Conservation (phyloP, 2,888 invertebrate genomes). For the Drosophila birchii region DNA sequence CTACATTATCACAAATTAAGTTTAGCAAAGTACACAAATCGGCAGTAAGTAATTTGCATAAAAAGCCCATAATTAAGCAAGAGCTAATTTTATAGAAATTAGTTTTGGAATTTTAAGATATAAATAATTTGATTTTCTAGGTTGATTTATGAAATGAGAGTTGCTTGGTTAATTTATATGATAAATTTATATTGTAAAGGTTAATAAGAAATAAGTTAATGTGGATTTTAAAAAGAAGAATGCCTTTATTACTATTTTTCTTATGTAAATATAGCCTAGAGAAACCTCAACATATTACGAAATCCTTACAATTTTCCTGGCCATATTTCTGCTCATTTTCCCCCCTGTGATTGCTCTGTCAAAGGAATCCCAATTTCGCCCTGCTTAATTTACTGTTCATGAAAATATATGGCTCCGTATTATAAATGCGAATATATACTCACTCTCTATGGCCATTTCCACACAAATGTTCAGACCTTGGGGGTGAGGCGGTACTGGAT, state of each 20-base stretch:
- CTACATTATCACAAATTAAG: not conserved
- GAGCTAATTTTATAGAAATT: not conserved
- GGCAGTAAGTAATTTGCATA: constrained; percentile 38
- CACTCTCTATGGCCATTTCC: constrained; percentile 45
- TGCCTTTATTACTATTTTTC: no score
- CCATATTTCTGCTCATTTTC: not conserved
- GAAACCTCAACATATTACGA: not conserved
- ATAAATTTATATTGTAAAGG: not conserved
- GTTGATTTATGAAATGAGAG: not conserved
- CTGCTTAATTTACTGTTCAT: constrained; percentile 76
- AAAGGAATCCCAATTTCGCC: constrained; percentile 22
- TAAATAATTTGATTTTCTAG: no score
- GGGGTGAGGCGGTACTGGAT: constrained; percentile 23
- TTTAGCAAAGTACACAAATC: constrained; percentile 26
- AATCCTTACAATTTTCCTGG: not conserved
- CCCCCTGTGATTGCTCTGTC: constrained; percentile 7
- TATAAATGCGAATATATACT: constrained; percentile 78
- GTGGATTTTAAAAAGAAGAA: no score
- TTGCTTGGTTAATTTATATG: not conserved
- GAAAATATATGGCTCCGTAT: constrained; percentile 72
- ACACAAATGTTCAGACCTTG: constrained; percentile 61
- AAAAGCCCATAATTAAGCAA: constrained; percentile 28
- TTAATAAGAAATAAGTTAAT: no score
- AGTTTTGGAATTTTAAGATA: not conserved
- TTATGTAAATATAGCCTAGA: not conserved